Conservation (phyloP, 2,113 vertebrate species). For the Dryoscopus gambensis region DNA sequence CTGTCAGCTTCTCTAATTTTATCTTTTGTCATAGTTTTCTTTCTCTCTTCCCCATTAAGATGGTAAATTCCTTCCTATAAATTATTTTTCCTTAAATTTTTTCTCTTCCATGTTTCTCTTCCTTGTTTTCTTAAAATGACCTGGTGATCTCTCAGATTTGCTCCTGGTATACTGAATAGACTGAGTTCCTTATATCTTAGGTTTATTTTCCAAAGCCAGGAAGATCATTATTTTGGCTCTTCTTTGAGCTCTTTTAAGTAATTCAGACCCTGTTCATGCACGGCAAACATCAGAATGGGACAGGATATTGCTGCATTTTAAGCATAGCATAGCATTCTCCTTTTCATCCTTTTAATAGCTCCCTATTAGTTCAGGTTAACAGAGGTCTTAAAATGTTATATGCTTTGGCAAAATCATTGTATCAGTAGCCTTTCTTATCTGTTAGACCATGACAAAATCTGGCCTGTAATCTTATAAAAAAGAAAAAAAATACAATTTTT, state of each 20-base stretch:
- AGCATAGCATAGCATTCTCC: not conserved
- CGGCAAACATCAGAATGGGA: not conserved
- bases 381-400: not conserved
- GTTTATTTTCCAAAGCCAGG: not conserved
- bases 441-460: not conserved
- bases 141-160: not conserved
- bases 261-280: not conserved
- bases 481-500: not conserved
- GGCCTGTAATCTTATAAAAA: not conserved
- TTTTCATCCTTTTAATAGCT: not conserved
- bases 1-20: not conserved
- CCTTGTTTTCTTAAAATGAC: not conserved
- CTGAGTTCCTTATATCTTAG: not conserved
- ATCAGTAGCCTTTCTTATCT: not conserved
- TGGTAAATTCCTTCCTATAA: not conserved
- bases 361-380: not conserved
- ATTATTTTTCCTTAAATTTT: not conserved
- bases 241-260: not conserved
- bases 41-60: not conserved
- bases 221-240: not conserved
- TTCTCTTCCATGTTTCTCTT: not conserved
- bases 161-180: not conserved
- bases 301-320: not conserved
- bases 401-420: not conserved
- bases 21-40: not conserved